Evolutionary conservation across 2,797 vertebrate genomes (phyloP).

Genomic region (Xenops minutus): DNA sequence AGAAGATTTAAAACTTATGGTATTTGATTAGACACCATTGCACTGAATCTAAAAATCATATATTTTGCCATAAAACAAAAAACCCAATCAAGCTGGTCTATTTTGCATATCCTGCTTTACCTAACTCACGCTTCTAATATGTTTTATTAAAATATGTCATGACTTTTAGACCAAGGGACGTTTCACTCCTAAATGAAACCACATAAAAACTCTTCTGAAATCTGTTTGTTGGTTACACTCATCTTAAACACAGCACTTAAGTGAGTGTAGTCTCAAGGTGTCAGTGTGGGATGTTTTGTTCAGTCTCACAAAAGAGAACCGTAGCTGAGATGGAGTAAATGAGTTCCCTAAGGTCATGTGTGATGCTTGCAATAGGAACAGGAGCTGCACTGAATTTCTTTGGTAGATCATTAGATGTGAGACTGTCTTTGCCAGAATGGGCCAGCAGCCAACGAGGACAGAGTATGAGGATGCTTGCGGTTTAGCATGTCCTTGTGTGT

Average conservation of each 20-base stretch:
- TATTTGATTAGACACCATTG: neutral
- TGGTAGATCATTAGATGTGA: neutral
- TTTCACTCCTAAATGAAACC: neutral
- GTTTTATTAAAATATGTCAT: neutral
- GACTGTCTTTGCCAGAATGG: neutral
- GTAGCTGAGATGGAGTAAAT: neutral
- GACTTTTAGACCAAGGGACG: neutral
- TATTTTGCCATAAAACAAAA: neutral
- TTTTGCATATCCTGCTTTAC: neutral
- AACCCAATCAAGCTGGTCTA: neutral
- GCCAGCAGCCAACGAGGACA: neutral
- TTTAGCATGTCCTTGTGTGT: accelerated
- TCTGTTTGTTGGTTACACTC: neutral
- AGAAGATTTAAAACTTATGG: neutral
- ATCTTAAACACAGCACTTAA: neutral
- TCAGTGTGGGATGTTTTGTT: neutral
- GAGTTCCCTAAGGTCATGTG: neutral
- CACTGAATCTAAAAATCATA: neutral
- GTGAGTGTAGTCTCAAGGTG: neutral
- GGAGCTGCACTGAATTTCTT: neutral
- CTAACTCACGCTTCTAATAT: neutral
- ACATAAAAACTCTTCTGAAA: neutral
- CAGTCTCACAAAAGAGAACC: neutral
- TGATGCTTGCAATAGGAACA: neutral
- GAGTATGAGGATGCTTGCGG: neutral